Evolutionary conservation across 2,113 vertebrate genomes (phyloP).

Genomic region (Plecturocebus donacophilus): DNA sequence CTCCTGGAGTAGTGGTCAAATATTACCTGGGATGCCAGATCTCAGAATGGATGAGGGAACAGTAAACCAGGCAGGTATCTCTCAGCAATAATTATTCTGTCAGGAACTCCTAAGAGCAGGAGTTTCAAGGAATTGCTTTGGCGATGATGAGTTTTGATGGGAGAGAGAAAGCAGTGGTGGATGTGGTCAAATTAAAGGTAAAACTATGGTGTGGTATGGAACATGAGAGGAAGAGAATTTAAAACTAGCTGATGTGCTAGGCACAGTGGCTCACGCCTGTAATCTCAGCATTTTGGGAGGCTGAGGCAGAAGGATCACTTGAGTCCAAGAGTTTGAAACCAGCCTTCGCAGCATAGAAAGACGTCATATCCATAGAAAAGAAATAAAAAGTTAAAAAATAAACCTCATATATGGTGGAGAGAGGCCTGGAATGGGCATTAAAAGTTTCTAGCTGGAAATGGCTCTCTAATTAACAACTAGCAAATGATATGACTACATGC

Average conservation of each 20-base stretch:
- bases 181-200: neutral
- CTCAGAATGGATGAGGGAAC: neutral
- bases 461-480: slow-evolving; percentile 25
- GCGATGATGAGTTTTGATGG: neutral
- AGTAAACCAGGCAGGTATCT: neutral
- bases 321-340: too few relatives aligned
- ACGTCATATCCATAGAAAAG: too few relatives aligned
- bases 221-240: neutral
- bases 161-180: neutral
- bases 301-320: too few relatives aligned
- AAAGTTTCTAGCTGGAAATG: slow-evolving; percentile 19
- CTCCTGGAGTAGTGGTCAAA: rapidly evolving
- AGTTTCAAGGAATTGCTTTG: neutral
- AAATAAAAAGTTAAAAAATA: too few relatives aligned
- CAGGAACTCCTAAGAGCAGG: neutral
- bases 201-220: neutral
- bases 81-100: neutral
- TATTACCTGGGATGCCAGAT: neutral
- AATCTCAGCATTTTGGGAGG: too few relatives aligned
- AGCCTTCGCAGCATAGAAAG: too few relatives aligned
- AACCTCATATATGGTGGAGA: neutral
- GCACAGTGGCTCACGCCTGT: too few relatives aligned
- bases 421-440: neutral
- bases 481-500: neutral
- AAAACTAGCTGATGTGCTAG: neutral